phyloP scores from a whole-genome alignment of 2,113 vertebrate species.

The Nanorana parkeri region DNA sequence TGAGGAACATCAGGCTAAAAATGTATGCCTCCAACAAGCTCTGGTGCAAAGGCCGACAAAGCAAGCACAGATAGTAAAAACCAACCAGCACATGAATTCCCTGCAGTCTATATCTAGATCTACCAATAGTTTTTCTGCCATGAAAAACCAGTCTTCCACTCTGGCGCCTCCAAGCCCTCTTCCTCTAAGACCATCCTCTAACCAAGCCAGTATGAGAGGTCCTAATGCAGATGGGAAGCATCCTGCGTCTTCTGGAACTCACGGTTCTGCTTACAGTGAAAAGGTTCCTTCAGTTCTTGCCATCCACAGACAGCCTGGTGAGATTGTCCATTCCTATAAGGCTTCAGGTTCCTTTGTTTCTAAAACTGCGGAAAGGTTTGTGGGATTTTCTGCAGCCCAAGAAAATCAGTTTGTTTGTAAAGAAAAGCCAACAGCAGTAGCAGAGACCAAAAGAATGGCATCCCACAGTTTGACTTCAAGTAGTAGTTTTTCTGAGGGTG shows the following conservation, averaged over 20 bases:
- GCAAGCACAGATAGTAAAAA: conserved; percentile 96
- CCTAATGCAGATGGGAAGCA: conserved; percentile 63
- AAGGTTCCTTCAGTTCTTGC: conserved; percentile 62
- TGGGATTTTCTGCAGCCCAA: conserved; percentile 69
- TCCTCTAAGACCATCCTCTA: conserved; percentile 72
- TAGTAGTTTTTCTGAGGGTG: conserved; percentile 81
- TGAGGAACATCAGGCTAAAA: conserved; percentile 74
- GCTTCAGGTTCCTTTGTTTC: conserved; percentile 66
- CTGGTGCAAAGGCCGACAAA: conserved; percentile 86
- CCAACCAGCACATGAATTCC: conserved; percentile 87
- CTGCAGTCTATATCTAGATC: conserved; percentile 68
- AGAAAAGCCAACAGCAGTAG: conserved; percentile 64
- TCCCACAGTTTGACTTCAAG: conserved; percentile 84
- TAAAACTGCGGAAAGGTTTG: conserved; percentile 73
- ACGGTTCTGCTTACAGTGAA: conserved; percentile 67
- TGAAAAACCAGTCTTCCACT: conserved; percentile 75
- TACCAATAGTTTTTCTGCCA: conserved; percentile 57
- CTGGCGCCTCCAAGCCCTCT: conserved; percentile 84
- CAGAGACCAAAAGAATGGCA: conserved; percentile 75
- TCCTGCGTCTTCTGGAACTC: neutral
- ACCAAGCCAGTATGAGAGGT: conserved; percentile 55
- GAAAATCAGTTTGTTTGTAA: conserved; percentile 59
- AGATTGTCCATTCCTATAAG: conserved; percentile 62
- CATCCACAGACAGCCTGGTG: conserved; percentile 66
- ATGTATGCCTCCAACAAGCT: conserved; percentile 79